Evolutionary conservation across 2,888 invertebrate genomes (phyloP).

Genomic region (Trimorus sp.): DNA sequence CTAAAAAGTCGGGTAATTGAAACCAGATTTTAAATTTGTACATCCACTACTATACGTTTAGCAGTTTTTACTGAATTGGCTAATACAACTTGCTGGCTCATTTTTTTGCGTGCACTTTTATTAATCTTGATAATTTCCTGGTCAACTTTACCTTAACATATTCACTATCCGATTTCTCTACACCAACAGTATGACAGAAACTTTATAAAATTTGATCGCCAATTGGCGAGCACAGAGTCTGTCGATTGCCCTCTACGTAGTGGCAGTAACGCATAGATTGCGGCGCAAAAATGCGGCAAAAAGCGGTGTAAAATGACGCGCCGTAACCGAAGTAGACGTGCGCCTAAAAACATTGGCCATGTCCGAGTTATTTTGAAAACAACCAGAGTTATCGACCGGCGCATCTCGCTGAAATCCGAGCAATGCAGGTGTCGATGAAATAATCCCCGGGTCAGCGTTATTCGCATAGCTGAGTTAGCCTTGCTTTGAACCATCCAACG

Average conservation of each 20-base stretch:
- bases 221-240: too few species aligned
- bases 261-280: conserved; percentile 41
- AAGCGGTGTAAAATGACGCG: conserved; percentile 29
- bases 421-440: conserved; percentile 60
- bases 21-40: too few species aligned
- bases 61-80: too few species aligned
- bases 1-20: too few species aligned
- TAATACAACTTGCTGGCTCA: too few species aligned
- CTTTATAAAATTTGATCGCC: too few species aligned
- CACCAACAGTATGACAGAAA: too few species aligned
- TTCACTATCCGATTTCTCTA: too few species aligned
- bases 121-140: too few species aligned
- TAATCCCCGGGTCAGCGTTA: conserved; percentile 63
- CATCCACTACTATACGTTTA: too few species aligned
- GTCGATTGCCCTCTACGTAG: neutral
- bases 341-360: conserved; percentile 36
- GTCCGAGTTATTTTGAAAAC: conserved; percentile 54
- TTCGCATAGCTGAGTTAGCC: conserved; percentile 53
- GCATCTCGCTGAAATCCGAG: conserved; percentile 60
- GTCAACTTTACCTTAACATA: too few species aligned
- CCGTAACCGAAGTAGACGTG: conserved; percentile 36
- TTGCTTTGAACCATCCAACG: conserved; percentile 44
- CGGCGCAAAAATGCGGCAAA: conserved; percentile 24
- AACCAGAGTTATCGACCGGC: conserved; percentile 55
- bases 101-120: too few species aligned